These are phyloP conservation scores for Drosophila limbata DNA, from an alignment of 2,888 invertebrate species.

Conservation along the genomic window DNA sequence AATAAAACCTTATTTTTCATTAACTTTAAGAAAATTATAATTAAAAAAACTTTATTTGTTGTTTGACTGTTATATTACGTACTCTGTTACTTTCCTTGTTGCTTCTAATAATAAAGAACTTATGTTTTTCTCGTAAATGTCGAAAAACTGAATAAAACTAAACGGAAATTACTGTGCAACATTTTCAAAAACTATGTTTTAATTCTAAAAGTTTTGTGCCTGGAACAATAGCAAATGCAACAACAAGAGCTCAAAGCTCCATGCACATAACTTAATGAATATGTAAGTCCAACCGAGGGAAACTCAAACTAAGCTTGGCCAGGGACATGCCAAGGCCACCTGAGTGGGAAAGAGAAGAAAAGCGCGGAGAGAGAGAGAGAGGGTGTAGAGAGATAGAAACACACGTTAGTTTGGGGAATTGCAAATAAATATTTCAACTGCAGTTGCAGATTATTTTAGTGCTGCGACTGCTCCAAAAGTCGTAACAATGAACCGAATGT, in stretches of 20 bases:
- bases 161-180: slow-evolving; percentile 21
- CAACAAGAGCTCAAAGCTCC: slow-evolving; percentile 7
- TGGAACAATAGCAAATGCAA: slow-evolving; percentile 60
- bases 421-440: slow-evolving; percentile 82
- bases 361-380: neutral
- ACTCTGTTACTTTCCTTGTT: too few species aligned
- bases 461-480: slow-evolving; percentile 50
- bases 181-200: slow-evolving; percentile 32
- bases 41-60: too few species aligned
- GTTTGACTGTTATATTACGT: too few species aligned
- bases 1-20: too few species aligned
- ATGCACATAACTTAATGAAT: slow-evolving; percentile 50
- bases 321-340: slow-evolving; percentile 33
- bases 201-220: slow-evolving; percentile 47
- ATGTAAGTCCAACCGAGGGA: slow-evolving; percentile 14
- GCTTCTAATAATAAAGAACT: neutral
- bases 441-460: slow-evolving; percentile 80
- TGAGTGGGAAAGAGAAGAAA: neutral
- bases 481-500: slow-evolving; percentile 52
- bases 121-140: neutral
- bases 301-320: slow-evolving; percentile 13
- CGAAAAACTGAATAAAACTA: slow-evolving; percentile 14
- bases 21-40: too few species aligned
- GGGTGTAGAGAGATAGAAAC: slow-evolving; percentile 6
- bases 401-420: slow-evolving; percentile 79